Evolutionary conservation across 2,113 vertebrate genomes (phyloP), one percentile per base, ranked within the genome.

Genomic region (Elanoides forficatus): DNA sequence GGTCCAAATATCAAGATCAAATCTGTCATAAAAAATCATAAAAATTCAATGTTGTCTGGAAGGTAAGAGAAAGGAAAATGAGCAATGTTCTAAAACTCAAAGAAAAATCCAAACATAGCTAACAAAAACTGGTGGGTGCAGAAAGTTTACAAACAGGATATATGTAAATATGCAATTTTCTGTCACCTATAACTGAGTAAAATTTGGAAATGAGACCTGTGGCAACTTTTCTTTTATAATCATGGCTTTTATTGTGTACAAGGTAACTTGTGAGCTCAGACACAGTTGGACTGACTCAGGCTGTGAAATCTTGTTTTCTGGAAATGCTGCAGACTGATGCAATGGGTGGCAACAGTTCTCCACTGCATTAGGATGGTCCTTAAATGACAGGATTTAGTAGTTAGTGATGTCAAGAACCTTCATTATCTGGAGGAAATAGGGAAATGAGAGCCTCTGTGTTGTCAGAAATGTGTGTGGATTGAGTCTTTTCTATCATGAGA

Each of bases 301-400:
- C 12, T 81, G 25, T 40, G 83, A 72, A 40, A 32, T 59, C 21
- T 13, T 13, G 5, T 62, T 38, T 62, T 68, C 45, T 63, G n/a
- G n/a, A 94, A 53, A 11, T 45, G 7, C 11, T 83, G 27, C 47
- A 75, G 38, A 30, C 32, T 0, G 0, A 15, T 10, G 11, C 3
- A 81, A n/a, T 18, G n/a, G 3, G 13, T 80, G 12, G 19, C 15
- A 82, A 32, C 23, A 36, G 27, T 15, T 90, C 60, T 92, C 29
- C 13, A 19, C 7, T 71, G 11, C 19, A 62, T 17, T 12, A 20
- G 12, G 7, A 59, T 34, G n/a, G 52, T 86, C 4, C 13, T 45
- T 23, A 72, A 82, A 11, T 32, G 3, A 32, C 15, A 86, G 7
- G 22, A 53, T 56, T 83, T 45, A 72, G 23, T 19, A 52, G 18